A percentile compares a stretch with the other conserved stretches of the same genome.
phyloP scores from a whole-genome alignment of 1,140 invertebrate species.

The Lineus longissimus region DNA sequence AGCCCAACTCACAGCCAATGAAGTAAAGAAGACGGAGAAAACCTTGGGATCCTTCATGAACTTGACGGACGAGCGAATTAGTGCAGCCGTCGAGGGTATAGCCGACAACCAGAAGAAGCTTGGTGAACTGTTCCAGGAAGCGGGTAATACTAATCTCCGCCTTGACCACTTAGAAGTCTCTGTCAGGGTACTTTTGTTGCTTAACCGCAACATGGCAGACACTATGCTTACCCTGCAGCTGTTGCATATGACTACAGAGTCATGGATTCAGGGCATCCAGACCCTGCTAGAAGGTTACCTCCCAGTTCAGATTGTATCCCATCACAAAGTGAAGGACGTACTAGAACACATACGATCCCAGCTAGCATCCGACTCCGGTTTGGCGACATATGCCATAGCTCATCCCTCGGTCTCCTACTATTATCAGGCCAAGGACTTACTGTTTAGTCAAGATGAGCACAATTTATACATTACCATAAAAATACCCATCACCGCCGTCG shows the following conservation, averaged over 20 bases:
- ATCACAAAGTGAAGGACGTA: background rate
- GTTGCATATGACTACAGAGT: background rate
- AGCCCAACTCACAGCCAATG: background rate
- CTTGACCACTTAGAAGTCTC: background rate
- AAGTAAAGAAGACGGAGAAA: background rate
- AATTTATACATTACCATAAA: background rate
- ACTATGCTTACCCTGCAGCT: background rate
- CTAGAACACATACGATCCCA: background rate
- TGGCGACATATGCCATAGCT: background rate
- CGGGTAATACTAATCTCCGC: background rate
- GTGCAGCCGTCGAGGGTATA: background rate
- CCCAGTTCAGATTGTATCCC: background rate
- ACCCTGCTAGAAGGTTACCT: background rate
- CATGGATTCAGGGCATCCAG: background rate
- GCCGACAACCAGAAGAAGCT: background rate
- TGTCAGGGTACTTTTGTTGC: background rate
- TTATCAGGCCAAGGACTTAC: background rate
- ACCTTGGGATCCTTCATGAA: conserved; percentile 1
- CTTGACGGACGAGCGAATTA: background rate
- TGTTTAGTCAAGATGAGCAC: background rate
- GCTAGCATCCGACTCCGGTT: background rate
- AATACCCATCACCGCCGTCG: background rate
- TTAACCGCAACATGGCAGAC: background rate
- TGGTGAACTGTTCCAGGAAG: background rate
- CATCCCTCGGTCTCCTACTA: background rate